Evolutionary conservation across 2,113 vertebrate genomes (phyloP).

Genomic region (Athene cunicularia): DNA sequence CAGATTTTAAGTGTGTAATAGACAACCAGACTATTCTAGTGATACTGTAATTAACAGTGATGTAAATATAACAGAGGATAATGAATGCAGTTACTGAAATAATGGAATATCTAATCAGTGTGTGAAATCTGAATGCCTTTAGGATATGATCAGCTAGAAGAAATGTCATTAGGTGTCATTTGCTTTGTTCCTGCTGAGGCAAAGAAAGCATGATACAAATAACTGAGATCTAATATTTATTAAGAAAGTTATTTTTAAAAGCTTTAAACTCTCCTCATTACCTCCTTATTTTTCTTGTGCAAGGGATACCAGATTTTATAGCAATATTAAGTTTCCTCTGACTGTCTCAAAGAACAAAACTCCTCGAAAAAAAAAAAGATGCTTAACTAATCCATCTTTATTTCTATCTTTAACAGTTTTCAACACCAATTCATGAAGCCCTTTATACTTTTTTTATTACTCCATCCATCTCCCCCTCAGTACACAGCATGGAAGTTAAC

Average conservation of each 20-base stretch:
- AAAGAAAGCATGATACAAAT: neutral
- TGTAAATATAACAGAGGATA: neutral
- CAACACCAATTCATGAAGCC: neutral
- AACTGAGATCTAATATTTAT: neutral
- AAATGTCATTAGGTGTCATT: neutral
- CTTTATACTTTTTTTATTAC: neutral
- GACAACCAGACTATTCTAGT: neutral
- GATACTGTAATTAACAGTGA: neutral
- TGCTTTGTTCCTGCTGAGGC: neutral
- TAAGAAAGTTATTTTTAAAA: neutral
- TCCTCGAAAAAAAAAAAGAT: neutral
- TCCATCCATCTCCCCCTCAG: neutral
- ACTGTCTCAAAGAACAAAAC: neutral
- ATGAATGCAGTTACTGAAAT: neutral
- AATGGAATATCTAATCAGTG: neutral
- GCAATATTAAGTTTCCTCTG: neutral
- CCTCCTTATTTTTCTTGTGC: neutral
- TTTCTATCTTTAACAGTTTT: neutral
- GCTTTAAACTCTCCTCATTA: neutral
- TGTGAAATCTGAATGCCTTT: neutral
- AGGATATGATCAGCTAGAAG: neutral
- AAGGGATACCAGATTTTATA: neutral
- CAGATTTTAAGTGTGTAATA: neutral
- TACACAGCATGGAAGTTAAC: neutral
- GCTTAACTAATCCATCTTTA: neutral